Conservation (phyloP, 1,140 invertebrate genomes). For the Solen grandis region DNA sequence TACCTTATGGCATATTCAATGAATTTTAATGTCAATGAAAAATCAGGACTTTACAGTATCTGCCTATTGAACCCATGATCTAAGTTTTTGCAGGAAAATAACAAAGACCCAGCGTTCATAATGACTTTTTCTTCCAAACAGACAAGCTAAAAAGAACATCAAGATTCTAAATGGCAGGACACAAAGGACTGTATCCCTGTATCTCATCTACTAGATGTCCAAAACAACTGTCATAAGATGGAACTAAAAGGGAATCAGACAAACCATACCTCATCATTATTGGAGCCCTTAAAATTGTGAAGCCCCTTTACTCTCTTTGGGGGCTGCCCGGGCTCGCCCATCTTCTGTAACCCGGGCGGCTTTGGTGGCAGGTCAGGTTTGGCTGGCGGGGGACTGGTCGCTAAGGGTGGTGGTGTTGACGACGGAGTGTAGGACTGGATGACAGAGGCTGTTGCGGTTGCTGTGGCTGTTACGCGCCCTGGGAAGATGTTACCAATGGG, state of each 20-base stretch:
- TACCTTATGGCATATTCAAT: too few relatives aligned
- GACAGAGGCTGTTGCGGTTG: slow-evolving; percentile 43
- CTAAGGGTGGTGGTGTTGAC: slow-evolving; percentile 74
- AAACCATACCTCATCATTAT: slow-evolving; percentile 94
- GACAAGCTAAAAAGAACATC: too few relatives aligned
- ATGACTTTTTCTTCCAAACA: too few relatives aligned
- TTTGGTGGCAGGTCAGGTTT: slow-evolving; percentile 63
- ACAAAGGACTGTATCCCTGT: too few relatives aligned
- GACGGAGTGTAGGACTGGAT: slow-evolving; percentile 14
- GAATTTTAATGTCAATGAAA: too few relatives aligned
- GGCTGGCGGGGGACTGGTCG: slow-evolving; percentile 57
- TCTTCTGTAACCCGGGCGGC: slow-evolving; percentile 60
- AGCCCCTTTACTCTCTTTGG: slow-evolving; percentile 88
- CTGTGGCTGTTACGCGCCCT: slow-evolving; percentile 53
- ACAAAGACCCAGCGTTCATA: too few relatives aligned
- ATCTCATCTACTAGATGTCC: too few relatives aligned
- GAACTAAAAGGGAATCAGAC: neutral
- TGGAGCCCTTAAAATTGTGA: slow-evolving; percentile 96
- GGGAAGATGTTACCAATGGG: slow-evolving; percentile 53
- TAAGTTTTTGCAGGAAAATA: too few relatives aligned
- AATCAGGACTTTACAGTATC: too few relatives aligned
- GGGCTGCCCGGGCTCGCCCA: slow-evolving; percentile 67
- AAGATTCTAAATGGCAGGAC: too few relatives aligned
- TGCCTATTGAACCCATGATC: too few relatives aligned
- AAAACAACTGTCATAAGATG: too few relatives aligned